Percentiles rank a stretch among this genome's conserved stretches.
These are phyloP conservation scores for Yponomeuta cagnagella DNA, from an alignment of 2,888 invertebrate genomes.

Conservation along the genomic window DNA sequence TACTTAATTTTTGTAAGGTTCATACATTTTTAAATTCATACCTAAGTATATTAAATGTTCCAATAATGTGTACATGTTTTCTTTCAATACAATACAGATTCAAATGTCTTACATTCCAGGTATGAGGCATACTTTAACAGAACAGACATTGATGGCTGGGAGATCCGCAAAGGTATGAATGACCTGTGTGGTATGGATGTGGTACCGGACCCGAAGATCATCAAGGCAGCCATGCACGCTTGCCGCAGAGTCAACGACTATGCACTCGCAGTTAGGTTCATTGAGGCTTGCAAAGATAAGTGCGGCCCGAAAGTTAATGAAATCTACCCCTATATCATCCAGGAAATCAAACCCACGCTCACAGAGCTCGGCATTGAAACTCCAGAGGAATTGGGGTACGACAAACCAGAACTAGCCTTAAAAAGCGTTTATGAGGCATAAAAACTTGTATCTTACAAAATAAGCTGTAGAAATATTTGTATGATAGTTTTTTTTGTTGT, in stretches of 20 bases:
- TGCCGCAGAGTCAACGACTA: slow-evolving; percentile 96
- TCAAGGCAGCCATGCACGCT: slow-evolving; percentile 90
- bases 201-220: slow-evolving; percentile 93
- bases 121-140: slow-evolving; percentile 91
- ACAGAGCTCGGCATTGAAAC: slow-evolving; percentile 95
- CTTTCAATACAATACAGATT: too few relatives aligned
- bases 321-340: slow-evolving; percentile 91
- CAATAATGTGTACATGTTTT: too few relatives aligned
- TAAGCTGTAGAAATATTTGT: slow-evolving; percentile 64
- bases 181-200: slow-evolving; percentile 92
- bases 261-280: slow-evolving; percentile 92
- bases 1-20: too few relatives aligned
- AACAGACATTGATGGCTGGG: slow-evolving; percentile 94
- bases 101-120: slow-evolving; percentile 49
- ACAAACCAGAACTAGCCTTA: slow-evolving; percentile 95
- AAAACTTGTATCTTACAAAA: slow-evolving; percentile 35
- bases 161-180: slow-evolving; percentile 93
- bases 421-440: slow-evolving; percentile 82
- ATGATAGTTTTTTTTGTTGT: slow-evolving; percentile 62
- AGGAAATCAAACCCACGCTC: slow-evolving; percentile 94
- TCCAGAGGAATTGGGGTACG: slow-evolving; percentile 96
- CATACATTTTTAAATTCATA: too few relatives aligned
- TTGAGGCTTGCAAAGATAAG: slow-evolving; percentile 94
- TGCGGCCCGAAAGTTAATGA: slow-evolving; percentile 84
- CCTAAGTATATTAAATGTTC: too few relatives aligned